Evolutionary conservation across 2,797 vertebrate species (phyloP).

Genomic region (Oreortyx pictus): DNA sequence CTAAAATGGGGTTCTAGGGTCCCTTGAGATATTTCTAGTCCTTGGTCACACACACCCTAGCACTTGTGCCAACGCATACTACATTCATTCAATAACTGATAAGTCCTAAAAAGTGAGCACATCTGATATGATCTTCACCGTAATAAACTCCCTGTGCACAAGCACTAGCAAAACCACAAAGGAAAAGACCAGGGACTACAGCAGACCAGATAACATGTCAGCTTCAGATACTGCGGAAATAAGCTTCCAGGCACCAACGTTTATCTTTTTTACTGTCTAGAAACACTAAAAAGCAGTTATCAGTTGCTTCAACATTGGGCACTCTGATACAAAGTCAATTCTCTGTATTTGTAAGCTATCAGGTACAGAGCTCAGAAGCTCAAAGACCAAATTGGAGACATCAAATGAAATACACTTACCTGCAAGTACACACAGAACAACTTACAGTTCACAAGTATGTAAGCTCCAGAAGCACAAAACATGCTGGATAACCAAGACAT

Average conservation of each 20-base stretch:
- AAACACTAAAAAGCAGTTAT: not conserved
- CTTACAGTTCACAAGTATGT: not conserved
- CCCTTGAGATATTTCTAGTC: not conserved
- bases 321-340: not conserved
- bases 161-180: not conserved
- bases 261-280: not conserved
- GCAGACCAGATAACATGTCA: not conserved
- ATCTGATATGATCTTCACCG: not conserved
- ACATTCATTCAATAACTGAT: not conserved
- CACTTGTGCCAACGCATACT: not conserved
- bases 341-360: not conserved
- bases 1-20: no score
- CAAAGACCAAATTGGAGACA: not conserved
- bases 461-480: not conserved
- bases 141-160: not conserved
- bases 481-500: not conserved
- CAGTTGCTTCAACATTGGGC: not conserved
- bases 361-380: not conserved
- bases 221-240: not conserved
- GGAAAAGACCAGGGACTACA: not conserved
- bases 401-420: not conserved
- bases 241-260: accelerated
- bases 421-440: not conserved
- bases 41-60: not conserved
- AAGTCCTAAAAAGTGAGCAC: not conserved